Conservation (phyloP, 1,140 invertebrate genomes). For the Pristionchus pacificus region DNA sequence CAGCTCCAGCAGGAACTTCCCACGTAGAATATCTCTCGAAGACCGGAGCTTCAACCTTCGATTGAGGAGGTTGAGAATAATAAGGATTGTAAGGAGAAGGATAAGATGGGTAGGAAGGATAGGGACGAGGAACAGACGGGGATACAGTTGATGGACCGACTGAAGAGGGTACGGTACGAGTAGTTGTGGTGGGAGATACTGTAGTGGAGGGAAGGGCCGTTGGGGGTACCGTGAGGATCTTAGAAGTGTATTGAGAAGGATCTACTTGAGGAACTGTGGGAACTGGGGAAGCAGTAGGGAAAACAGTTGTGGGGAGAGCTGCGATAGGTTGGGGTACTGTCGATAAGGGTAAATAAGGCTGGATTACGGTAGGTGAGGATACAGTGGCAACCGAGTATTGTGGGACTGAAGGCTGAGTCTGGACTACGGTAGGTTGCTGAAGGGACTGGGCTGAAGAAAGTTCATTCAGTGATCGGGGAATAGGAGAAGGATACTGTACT, state of each 20-base stretch:
- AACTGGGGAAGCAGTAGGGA: background rate
- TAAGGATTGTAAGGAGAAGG: background rate
- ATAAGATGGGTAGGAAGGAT: background rate
- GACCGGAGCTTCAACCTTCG: background rate
- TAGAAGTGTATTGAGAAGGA: background rate
- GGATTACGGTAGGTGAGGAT: too few relatives aligned
- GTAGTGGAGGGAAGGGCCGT: background rate
- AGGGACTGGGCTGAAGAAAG: too few relatives aligned
- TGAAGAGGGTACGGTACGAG: background rate
- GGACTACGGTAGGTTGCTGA: too few relatives aligned
- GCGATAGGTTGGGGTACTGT: too few relatives aligned
- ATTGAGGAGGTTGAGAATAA: background rate
- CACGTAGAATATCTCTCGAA: background rate
- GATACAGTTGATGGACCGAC: background rate
- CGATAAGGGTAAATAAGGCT: too few relatives aligned
- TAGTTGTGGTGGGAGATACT: background rate
- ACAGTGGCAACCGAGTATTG: too few relatives aligned
- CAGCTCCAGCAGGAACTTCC: background rate
- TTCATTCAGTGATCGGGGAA: background rate
- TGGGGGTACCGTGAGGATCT: background rate
- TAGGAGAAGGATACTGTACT: background rate
- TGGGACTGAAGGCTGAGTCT: too few relatives aligned
- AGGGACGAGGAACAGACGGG: background rate
- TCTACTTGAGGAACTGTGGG: background rate
- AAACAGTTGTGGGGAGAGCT: too few relatives aligned